Base-by-base conservation (phyloP, 1,140 invertebrate genomes). In the Temnothorax curvispinosus region DNA sequence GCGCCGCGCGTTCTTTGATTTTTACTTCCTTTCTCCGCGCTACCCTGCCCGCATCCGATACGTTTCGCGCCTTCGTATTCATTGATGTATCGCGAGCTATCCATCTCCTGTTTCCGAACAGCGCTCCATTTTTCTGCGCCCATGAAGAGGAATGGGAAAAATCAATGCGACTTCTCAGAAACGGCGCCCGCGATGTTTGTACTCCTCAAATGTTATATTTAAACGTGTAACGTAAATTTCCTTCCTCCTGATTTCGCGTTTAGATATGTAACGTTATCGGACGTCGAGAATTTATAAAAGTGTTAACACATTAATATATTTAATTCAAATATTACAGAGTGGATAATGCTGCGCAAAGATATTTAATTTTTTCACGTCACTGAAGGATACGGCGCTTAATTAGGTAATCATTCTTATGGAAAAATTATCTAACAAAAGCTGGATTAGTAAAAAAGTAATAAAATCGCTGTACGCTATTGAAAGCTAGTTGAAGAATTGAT, bases 51-150 rank as follows among this genome's bases (percentile, higher is more conserved):
- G 74, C 81, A 82, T 88, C 74, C 74, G 89, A 88, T 88, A 85
- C 52, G 75, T 90, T 92, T 91, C 92, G 89, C 92, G 90, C 92
- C 90, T 93, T 85, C 87, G 77, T 88, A 72, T 88, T 71, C 90
- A 90, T 93, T 93, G 93, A 94, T 94, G 91, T 92, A 94, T 93
- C 86, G 85, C 80, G 69, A 74, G 69, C 86, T 90, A 82, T 89
- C 90, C 90, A 92, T 92, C 88, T 88, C 85, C 91, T 58, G 74
- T 65, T 85, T 85, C 54, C 69, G 69, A 75, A 47, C 69, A 38
- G 41, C 80, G 56, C 32, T 6, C 69, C 80, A 84, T 84, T 84
- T 84, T 84, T 84, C 80, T 47, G 13, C 7, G 27, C 38, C 7
- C 15, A 18, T 54, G 18, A 35, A 50, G 27, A 56, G 77, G 65